A percentile compares a stretch with the other conserved stretches of the same genome.
These are phyloP conservation scores for Theropithecus gelada DNA, from an alignment of 2,113 vertebrate genomes.

Conservation along the genomic window DNA sequence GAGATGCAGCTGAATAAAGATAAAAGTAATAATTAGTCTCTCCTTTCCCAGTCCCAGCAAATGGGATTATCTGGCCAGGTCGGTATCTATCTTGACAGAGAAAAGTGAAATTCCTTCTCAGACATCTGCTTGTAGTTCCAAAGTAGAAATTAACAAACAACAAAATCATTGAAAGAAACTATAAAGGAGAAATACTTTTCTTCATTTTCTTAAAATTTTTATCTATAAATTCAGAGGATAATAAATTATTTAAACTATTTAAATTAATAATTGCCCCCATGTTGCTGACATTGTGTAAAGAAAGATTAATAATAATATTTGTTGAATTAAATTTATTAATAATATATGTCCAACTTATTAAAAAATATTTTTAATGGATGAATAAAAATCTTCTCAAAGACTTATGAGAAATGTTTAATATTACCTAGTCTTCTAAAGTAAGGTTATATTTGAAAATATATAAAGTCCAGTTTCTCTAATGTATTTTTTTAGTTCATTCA, in stretches of 20 bases:
- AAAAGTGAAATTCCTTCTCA: neutral
- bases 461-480: neutral
- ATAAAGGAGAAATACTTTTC: neutral
- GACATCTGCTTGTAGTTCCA: neutral
- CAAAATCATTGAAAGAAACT: neutral
- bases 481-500: neutral
- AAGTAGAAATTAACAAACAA: conserved; percentile 1
- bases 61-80: neutral
- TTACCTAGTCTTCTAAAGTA: neutral
- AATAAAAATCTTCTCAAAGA: conserved; percentile 4
- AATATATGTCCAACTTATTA: neutral
- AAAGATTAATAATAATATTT: neutral
- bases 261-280: neutral
- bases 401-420: neutral
- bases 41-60: neutral
- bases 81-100: neutral
- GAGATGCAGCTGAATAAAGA: neutral
- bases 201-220: neutral
- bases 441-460: neutral
- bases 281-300: neutral
- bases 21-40: neutral
- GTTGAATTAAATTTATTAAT: neutral
- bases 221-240: neutral
- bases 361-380: neutral
- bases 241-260: neutral